These are phyloP conservation scores for Cricetomys ansorgei DNA, from an alignment of 2,113 vertebrate species.

Conservation along the genomic window DNA sequence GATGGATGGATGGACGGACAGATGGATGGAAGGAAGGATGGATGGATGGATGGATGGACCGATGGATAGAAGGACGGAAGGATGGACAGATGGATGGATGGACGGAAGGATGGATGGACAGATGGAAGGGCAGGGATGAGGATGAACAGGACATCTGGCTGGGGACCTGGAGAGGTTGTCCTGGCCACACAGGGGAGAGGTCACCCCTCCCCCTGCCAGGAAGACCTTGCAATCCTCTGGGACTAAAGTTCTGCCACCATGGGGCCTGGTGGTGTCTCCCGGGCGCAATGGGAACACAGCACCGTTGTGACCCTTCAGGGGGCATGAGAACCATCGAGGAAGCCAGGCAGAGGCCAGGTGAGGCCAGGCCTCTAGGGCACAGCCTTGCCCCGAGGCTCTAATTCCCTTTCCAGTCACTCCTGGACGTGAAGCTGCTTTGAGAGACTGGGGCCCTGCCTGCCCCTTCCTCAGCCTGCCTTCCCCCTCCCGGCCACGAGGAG, in stretches of 20 bases:
- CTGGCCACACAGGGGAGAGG: not conserved
- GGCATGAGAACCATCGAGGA: not conserved
- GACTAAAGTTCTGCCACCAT: not conserved
- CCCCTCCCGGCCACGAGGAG: not conserved
- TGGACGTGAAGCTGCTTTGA: not conserved
- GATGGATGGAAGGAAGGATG: no score
- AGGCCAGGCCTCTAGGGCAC: not conserved
- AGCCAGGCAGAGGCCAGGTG: not conserved
- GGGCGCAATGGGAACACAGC: not conserved
- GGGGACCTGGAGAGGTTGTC: not conserved
- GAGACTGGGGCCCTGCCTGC: not conserved
- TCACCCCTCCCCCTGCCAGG: not conserved
- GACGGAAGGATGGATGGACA: no score
- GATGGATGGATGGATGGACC: no score
- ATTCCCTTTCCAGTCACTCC: not conserved
- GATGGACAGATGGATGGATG: no score
- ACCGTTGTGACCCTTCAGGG: not conserved
- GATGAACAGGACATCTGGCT: not conserved
- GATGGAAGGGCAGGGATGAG: not conserved
- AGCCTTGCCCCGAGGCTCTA: not conserved
- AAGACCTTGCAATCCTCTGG: not conserved
- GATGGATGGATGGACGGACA: no score
- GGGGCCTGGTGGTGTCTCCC: not conserved
- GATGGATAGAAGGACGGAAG: no score
- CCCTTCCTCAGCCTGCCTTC: not conserved